phyloP scores from a whole-genome alignment of 2,113 vertebrate genomes.

The Myiozetetes cayanensis region DNA sequence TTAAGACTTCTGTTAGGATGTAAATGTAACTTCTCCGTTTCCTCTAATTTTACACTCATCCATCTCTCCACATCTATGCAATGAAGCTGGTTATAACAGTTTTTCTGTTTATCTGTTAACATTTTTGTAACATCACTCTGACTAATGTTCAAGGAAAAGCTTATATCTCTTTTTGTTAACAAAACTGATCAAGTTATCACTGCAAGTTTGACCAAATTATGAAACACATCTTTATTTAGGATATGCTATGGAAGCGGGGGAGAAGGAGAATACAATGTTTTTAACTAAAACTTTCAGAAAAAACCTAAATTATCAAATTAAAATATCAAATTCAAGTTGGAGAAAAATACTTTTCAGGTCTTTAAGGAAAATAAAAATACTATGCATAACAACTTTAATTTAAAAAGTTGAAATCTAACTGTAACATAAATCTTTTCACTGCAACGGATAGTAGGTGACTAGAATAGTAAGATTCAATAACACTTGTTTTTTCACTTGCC shows the following conservation, averaged over 20 bases:
- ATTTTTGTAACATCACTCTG: background rate
- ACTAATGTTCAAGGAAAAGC: background rate
- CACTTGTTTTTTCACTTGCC: accelerated
- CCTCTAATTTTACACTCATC: background rate
- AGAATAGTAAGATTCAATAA: background rate
- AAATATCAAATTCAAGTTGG: background rate
- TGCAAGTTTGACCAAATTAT: background rate
- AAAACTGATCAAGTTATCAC: background rate
- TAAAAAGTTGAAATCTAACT: background rate
- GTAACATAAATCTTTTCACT: background rate
- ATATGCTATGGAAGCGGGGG: accelerated
- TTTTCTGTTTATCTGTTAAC: background rate
- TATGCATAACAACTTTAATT: accelerated
- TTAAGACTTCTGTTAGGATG: too few species aligned
- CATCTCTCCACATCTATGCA: background rate
- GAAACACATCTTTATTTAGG: background rate
- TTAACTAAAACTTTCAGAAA: background rate
- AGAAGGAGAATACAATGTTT: background rate
- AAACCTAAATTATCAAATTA: accelerated
- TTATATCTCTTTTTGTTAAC: background rate
- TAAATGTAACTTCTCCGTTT: background rate
- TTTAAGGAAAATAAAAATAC: background rate
- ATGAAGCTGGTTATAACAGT: background rate
- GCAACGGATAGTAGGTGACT: background rate
- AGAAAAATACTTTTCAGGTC: background rate